phyloP scores from a whole-genome alignment of 2,888 invertebrate species.

The Plutella xylostella region DNA sequence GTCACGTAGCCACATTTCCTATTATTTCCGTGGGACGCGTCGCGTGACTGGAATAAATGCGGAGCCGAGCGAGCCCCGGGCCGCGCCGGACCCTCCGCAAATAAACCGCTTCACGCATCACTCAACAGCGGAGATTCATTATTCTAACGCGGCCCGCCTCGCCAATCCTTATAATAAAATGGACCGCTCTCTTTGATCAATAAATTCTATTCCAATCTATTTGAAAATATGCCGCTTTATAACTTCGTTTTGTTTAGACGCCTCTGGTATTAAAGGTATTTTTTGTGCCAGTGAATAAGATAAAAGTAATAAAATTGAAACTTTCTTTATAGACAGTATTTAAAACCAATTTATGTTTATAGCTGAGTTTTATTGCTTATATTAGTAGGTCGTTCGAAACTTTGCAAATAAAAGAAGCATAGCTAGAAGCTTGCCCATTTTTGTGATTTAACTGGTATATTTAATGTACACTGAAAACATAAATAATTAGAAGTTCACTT shows the following conservation, averaged over 20 bases:
- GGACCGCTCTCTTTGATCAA: slow-evolving; percentile 5
- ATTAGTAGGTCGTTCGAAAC: no score
- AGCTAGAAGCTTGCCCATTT: no score
- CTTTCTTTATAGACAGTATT: no score
- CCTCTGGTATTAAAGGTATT: no score
- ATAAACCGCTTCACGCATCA: slow-evolving; percentile 69
- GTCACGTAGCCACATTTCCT: slow-evolving; percentile 71
- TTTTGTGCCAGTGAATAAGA: no score
- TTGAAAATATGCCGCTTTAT: not conserved
- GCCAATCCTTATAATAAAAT: slow-evolving; percentile 5
- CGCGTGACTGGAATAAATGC: slow-evolving; percentile 66
- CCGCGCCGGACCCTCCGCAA: slow-evolving; percentile 60
- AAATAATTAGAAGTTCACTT: no score
- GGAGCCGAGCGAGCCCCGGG: slow-evolving; percentile 28
- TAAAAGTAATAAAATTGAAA: no score
- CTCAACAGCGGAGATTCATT: slow-evolving; percentile 63
- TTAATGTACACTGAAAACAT: no score
- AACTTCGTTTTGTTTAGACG: not conserved
- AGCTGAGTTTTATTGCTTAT: no score
- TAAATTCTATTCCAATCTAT: slow-evolving; percentile 5
- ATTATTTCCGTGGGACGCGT: slow-evolving; percentile 68
- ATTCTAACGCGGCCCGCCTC: slow-evolving; percentile 57
- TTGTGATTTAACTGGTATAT: no score
- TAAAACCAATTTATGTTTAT: no score
- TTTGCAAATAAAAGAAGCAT: no score